These are phyloP conservation scores for Archips xylosteana DNA, from an alignment of 2,888 invertebrate genomes.

Conservation along the genomic window DNA sequence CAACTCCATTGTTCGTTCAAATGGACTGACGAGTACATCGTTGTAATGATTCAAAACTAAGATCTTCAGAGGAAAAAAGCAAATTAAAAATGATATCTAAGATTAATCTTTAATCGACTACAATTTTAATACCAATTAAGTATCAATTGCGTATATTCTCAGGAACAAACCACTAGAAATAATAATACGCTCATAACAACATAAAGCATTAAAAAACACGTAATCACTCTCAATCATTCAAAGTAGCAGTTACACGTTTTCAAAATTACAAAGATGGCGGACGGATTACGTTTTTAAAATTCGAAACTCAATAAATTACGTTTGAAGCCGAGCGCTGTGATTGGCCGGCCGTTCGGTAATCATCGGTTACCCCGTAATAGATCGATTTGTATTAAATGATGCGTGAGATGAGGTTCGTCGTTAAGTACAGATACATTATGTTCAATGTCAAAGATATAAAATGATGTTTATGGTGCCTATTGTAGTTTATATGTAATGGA, in stretches of 20 bases:
- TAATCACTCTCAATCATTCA: slow-evolving; percentile 59
- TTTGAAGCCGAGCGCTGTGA: slow-evolving; percentile 66
- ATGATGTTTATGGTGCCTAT: slow-evolving; percentile 49
- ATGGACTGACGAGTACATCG: background rate
- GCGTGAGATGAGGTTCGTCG: slow-evolving; percentile 77
- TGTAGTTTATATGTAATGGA: slow-evolving; percentile 27
- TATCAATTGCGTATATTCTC: slow-evolving; percentile 1
- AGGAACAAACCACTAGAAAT: slow-evolving; percentile 24
- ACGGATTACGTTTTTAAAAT: slow-evolving; percentile 72
- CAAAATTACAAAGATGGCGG: slow-evolving; percentile 78
- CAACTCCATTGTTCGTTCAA: too few relatives aligned
- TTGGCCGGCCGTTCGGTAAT: slow-evolving; percentile 71
- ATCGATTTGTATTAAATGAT: slow-evolving; percentile 83
- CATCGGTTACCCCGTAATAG: slow-evolving; percentile 67
- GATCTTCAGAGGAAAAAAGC: background rate
- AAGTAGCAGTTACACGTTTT: slow-evolving; percentile 71
- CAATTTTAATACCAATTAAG: background rate
- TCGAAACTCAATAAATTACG: slow-evolving; percentile 79
- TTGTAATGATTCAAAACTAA: background rate
- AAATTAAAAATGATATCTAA: slow-evolving; percentile 1
- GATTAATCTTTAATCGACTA: background rate
- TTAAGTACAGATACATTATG: slow-evolving; percentile 65
- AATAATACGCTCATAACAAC: slow-evolving; percentile 23
- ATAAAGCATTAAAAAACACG: slow-evolving; percentile 54
- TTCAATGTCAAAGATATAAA: slow-evolving; percentile 63